These are phyloP conservation scores for Steinernema scapterisci DNA, from an alignment of 2,888 invertebrate species.

Conservation along the genomic window DNA sequence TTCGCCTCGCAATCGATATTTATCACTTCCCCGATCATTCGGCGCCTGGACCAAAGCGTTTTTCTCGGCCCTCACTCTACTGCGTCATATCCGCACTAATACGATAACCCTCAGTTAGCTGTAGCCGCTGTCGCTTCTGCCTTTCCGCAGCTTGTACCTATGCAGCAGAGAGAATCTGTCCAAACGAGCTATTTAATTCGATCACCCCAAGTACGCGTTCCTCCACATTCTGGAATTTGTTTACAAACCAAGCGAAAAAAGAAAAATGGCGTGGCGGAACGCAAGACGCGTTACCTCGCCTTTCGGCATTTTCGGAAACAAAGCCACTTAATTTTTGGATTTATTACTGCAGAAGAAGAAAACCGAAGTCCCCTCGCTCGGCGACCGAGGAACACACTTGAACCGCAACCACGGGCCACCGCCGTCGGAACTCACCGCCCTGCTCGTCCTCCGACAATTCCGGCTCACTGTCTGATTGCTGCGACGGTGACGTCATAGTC, in stretches of 20 bases:
- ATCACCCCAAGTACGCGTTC: background rate
- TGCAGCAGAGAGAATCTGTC: background rate
- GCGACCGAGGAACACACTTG: too few relatives aligned
- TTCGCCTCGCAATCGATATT: constrained; percentile 28
- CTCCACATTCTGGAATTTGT: background rate
- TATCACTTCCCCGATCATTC: constrained; percentile 25
- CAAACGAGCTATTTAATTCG: background rate
- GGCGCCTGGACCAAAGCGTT: background rate
- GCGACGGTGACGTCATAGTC: background rate
- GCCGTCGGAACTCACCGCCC: background rate
- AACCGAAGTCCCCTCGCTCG: too few relatives aligned
- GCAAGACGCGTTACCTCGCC: too few relatives aligned
- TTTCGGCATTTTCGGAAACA: too few relatives aligned
- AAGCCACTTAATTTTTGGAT: too few relatives aligned
- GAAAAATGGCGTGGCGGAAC: too few relatives aligned
- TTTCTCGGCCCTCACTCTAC: constrained; percentile 11
- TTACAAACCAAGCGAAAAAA: too few relatives aligned
- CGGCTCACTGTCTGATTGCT: background rate
- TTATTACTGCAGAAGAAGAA: too few relatives aligned
- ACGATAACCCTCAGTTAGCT: background rate
- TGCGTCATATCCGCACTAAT: constrained; percentile 17
- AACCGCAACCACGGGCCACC: too few relatives aligned
- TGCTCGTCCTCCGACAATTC: background rate
- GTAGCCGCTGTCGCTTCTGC: background rate
- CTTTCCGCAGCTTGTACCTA: background rate